Evolutionary conservation across 2,888 invertebrate species (phyloP), one percentile per base, ranked within the genome.

Genomic region (Stenolophus ochropezus): DNA sequence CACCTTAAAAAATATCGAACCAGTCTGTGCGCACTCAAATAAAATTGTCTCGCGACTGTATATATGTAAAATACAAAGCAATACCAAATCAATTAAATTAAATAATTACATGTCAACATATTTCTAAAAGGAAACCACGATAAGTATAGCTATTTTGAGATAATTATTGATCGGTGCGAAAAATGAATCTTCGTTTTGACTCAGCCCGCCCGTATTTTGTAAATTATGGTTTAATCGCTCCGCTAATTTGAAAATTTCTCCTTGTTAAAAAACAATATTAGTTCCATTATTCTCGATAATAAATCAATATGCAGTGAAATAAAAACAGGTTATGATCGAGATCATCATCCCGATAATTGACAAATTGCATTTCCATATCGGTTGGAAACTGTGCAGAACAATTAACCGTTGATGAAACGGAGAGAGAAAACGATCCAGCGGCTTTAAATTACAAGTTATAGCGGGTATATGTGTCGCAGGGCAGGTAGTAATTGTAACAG

Each of bases 311-410:
- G 21, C 56, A 14, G 23, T 61, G 23, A 27, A 25, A 21, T 61
- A 25, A 61, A 58, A 61, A 25, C 23, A 25, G 61, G 61, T 61
- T 61, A 61, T 25, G 61, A 61, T n/a, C 23, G 61, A 61, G 61
- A 61, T 51, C 11, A 51, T 51, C 14, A 51, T 51, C 14, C 11
- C n/a, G 5, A 65, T 73, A 73, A 73, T 73, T 73, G 73, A 73
- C 49, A 73, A 73, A 73, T 73, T 73, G 21, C 73, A 73, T 14
- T 47, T 49, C 73, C 73, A 73, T 73, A 73, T 73, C 16, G 73
- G 73, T 21, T 20, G 20, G 21, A 69, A 18, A 58, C 23, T 58
- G 58, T 23, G 58, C 25, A 23, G 61, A 25, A 61, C 61, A 61
- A 61, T 61, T 61, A 25, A 61, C 23, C 6, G 8, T 25, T 61